phyloP scores from a whole-genome alignment of 2,113 vertebrate genomes.

The Brachionichthys hirsutus region DNA sequence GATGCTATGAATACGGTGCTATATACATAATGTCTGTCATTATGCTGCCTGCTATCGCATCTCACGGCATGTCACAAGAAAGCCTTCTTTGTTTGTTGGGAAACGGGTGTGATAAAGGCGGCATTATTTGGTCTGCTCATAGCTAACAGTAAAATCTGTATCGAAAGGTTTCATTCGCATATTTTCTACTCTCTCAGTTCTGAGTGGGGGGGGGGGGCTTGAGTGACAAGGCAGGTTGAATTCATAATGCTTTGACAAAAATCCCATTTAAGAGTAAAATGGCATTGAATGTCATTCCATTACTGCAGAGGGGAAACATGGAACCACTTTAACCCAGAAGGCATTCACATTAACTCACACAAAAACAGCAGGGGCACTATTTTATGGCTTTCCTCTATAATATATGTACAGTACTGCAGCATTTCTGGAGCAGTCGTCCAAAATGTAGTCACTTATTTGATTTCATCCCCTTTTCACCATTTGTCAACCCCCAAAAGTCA shows the following conservation, averaged over 20 bases:
- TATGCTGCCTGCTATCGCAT: constrained; percentile 56
- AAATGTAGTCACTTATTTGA: constrained; percentile 70
- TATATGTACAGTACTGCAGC: constrained; percentile 29
- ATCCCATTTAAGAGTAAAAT: constrained; percentile 72
- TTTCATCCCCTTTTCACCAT: constrained; percentile 68
- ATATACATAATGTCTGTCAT: constrained; percentile 62
- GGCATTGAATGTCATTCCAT: constrained; percentile 71
- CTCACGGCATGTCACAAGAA: constrained; percentile 64
- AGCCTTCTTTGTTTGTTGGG: constrained; percentile 67
- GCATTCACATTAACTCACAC: constrained; percentile 66
- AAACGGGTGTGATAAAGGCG: constrained; percentile 58
- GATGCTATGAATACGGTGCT: constrained; percentile 46
- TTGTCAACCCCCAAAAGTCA: constrained; percentile 74
- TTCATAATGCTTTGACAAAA: constrained; percentile 70
- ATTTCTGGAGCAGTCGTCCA: constrained; percentile 49
- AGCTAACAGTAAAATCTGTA: constrained; percentile 63
- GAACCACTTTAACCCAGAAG: constrained; percentile 67
- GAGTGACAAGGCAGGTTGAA: constrained; percentile 74
- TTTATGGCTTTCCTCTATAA: constrained; percentile 30
- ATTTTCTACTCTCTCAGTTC: constrained; percentile 63
- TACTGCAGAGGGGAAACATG: constrained; percentile 65
- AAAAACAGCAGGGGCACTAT: constrained; percentile 41
- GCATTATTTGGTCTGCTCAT: constrained; percentile 66
- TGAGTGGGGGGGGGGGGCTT: constrained; percentile 57
- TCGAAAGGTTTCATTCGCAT: constrained; percentile 67